Percentiles rank a stretch among this genome's conserved stretches.
Evolutionary conservation across 2,888 invertebrate species (phyloP).

Genomic region (Oeneis ivallda): DNA sequence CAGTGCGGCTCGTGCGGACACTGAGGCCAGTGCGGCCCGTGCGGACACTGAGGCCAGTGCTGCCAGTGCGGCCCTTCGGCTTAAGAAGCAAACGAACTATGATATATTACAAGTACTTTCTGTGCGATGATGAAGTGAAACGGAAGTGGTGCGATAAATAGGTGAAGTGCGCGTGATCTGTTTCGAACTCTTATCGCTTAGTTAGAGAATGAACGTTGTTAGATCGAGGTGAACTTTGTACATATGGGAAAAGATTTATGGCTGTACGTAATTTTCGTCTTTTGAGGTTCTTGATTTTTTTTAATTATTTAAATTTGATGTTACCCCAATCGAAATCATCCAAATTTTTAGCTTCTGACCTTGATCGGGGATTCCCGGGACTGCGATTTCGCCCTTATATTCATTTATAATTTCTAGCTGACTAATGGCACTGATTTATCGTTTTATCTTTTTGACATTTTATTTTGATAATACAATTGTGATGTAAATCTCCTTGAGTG

Average conservation of each 20-base stretch:
- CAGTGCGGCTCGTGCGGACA: neutral
- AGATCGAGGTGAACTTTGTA: slow-evolving; percentile 9
- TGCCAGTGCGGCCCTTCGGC: neutral
- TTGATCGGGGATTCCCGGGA: slow-evolving; percentile 40
- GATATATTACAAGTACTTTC: neutral
- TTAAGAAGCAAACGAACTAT: slow-evolving; percentile 10
- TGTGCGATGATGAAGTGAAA: slow-evolving; percentile 16
- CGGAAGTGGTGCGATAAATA: slow-evolving; percentile 5
- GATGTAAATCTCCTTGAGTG: slow-evolving; percentile 20
- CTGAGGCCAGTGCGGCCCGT: slow-evolving; percentile 13
- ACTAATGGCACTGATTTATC: slow-evolving; percentile 28
- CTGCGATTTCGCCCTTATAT: slow-evolving; percentile 31
- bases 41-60: neutral
- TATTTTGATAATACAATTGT: slow-evolving; percentile 21
- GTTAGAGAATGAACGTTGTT: slow-evolving; percentile 14
- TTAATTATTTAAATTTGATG: slow-evolving; percentile 49
- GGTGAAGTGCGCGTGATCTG: neutral
- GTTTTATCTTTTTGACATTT: slow-evolving; percentile 26
- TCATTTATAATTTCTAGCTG: slow-evolving; percentile 21
- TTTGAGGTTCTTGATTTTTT: slow-evolving; percentile 11
- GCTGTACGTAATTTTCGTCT: slow-evolving; percentile 17
- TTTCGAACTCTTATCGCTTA: slow-evolving; percentile 16
- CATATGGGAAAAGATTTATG: slow-evolving; percentile 9
- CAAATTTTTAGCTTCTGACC: slow-evolving; percentile 25
- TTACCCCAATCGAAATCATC: slow-evolving; percentile 48